Percentiles rank a stretch among this genome's conserved stretches.
These are phyloP conservation scores for Sula dactylatra DNA, from an alignment of 2,113 vertebrate genomes.

Conservation along the genomic window DNA sequence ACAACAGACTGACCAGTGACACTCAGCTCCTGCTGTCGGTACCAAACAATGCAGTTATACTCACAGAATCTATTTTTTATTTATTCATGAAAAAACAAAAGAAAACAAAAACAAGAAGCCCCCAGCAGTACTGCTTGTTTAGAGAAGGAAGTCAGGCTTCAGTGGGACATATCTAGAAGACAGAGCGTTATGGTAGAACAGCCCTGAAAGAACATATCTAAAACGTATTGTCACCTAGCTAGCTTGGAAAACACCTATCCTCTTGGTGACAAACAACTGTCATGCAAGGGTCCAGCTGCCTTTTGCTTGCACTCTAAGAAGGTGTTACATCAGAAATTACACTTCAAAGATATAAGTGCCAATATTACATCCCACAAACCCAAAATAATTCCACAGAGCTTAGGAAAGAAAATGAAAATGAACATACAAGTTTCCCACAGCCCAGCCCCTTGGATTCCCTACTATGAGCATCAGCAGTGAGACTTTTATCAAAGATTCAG, in stretches of 20 bases:
- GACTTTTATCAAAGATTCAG: neutral
- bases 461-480: neutral
- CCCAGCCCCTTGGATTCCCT: neutral
- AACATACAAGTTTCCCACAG: neutral
- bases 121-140: neutral
- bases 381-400: neutral
- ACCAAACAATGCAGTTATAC: neutral
- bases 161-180: neutral
- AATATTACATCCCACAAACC: neutral
- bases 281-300: neutral
- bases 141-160: neutral
- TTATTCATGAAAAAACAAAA: neutral
- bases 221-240: neutral
- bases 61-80: neutral
- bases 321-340: neutral
- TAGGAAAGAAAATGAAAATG: neutral
- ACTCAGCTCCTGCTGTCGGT: neutral
- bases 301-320: neutral
- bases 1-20: neutral
- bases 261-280: neutral
- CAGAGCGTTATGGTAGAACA: neutral
- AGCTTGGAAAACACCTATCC: neutral
- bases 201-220: neutral
- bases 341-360: neutral
- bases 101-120: neutral